Evolutionary conservation across 2,888 invertebrate genomes (phyloP), one percentile per base, ranked within the genome.

Genomic region (Brachypalpus laphriformis): DNA sequence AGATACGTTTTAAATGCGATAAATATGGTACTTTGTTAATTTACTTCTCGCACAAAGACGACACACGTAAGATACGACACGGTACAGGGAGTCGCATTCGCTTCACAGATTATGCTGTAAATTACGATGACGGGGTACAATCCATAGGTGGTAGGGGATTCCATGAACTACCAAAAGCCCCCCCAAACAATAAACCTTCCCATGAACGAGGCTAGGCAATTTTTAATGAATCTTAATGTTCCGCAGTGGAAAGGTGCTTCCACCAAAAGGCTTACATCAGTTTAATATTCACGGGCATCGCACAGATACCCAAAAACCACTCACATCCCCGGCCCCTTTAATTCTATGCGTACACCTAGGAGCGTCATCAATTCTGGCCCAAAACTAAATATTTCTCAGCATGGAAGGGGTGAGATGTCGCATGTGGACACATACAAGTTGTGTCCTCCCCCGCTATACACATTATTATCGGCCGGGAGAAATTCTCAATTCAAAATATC

Each of bases 151-250:
- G 49, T 11, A 31, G 61, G 49, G 20, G 8, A 14, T 9, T 16
- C 25, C 31, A 72, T 28, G 11, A 42, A n/a, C 31, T 22, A 45
- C 16, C 9, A 1, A 28, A 28, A n/a, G 9, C 31, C 18, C 31
- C 28, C 11, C 25, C 8, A 56, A 65, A 28, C 56, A 66, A 34
- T 51, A 80, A 80, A 65, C 72, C 40, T 47, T 49, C 8, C 45
- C 40, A 65, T 49, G 51, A 77, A 74, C 42, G 34, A 59, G 66
- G 56, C 37, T 25, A 45, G 78, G 83, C 68, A 81, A 81, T 85
- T 85, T 80, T 70, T 75, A 83, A 83, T 83, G 83, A 83, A 83
- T 80, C 83, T 59, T 74, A 80, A 83, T 74, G 70, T 42, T 59
- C 51, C 72, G 8, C 82, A 54, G 51, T 66, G 65, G 59, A 54